A percentile compares a stretch with the other conserved stretches of the same genome.
Evolutionary conservation across 2,797 vertebrate genomes (phyloP).

Genomic region (Artibeus lituratus): DNA sequence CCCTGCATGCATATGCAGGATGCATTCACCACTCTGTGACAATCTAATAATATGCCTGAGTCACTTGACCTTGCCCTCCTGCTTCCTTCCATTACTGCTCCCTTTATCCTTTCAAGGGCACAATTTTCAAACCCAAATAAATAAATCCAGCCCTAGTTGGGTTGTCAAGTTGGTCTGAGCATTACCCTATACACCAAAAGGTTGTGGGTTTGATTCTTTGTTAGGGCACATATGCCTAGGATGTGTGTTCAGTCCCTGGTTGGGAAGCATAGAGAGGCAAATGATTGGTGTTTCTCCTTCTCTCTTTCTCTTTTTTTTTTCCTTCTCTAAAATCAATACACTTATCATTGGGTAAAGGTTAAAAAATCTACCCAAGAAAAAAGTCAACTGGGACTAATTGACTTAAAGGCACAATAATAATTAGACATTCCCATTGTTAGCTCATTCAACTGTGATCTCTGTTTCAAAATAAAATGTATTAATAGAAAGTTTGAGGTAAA

Average conservation of each 20-base stretch:
- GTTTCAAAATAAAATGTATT: background rate
- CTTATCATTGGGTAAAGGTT: too few species aligned
- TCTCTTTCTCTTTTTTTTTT: too few species aligned
- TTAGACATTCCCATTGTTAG: background rate
- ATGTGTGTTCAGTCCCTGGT: too few species aligned
- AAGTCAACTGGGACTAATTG: background rate
- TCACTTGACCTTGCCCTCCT: fast-evolving
- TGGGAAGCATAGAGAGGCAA: too few species aligned
- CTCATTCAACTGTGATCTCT: background rate
- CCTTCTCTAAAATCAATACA: too few species aligned
- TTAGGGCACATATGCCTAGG: too few species aligned
- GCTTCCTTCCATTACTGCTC: fast-evolving
- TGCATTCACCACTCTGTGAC: background rate
- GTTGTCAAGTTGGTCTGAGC: too few species aligned
- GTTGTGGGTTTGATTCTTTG: too few species aligned
- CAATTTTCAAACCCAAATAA: background rate
- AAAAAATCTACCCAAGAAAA: background rate
- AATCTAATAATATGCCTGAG: background rate
- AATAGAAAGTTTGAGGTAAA: background rate
- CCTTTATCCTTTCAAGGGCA: background rate
- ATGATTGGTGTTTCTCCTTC: too few species aligned
- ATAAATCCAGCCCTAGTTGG: background rate
- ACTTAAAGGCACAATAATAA: background rate
- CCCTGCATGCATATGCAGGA: too few species aligned
- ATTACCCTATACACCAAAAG: too few species aligned